These are phyloP conservation scores for Centropyge bicolor DNA, from an alignment of 2,797 vertebrate species.

Conservation along the genomic window DNA sequence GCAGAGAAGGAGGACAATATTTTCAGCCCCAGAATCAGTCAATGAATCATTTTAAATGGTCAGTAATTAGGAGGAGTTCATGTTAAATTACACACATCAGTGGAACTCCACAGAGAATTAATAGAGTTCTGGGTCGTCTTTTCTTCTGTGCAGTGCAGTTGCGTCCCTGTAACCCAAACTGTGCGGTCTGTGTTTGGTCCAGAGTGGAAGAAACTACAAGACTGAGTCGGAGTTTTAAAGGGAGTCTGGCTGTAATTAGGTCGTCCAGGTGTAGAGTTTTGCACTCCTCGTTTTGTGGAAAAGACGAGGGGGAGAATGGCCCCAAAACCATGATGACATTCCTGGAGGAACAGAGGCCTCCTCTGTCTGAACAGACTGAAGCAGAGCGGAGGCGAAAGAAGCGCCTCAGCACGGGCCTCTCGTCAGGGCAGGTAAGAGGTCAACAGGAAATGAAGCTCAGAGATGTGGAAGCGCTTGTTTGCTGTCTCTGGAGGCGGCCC, in stretches of 20 bases:
- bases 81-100: conserved; percentile 52
- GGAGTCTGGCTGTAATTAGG: conserved; percentile 63
- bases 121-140: neutral
- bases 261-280: conserved; percentile 69
- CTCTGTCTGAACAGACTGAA: conserved; percentile 69
- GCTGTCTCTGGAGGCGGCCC: conserved; percentile 52
- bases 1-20: conserved; percentile 37
- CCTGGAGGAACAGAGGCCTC: conserved; percentile 62
- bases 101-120: conserved; percentile 8
- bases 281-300: conserved; percentile 49
- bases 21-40: conserved; percentile 23
- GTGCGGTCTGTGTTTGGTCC: conserved; percentile 38
- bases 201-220: conserved; percentile 39
- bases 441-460: conserved; percentile 77
- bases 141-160: conserved; percentile 26
- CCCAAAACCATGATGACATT: conserved; percentile 32
- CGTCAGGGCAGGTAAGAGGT: conserved; percentile 75
- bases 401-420: conserved; percentile 45
- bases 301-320: neutral
- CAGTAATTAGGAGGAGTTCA: conserved; percentile 50
- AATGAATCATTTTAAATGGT: conserved; percentile 36
- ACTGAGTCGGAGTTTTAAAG: conserved; percentile 35
- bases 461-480: conserved; percentile 57
- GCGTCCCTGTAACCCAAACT: conserved; percentile 38
- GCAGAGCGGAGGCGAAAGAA: conserved; percentile 51